Evolutionary conservation across 2,888 invertebrate species (phyloP), one percentile per base, ranked within the genome.

Genomic region (Clitarchus hookeri): DNA sequence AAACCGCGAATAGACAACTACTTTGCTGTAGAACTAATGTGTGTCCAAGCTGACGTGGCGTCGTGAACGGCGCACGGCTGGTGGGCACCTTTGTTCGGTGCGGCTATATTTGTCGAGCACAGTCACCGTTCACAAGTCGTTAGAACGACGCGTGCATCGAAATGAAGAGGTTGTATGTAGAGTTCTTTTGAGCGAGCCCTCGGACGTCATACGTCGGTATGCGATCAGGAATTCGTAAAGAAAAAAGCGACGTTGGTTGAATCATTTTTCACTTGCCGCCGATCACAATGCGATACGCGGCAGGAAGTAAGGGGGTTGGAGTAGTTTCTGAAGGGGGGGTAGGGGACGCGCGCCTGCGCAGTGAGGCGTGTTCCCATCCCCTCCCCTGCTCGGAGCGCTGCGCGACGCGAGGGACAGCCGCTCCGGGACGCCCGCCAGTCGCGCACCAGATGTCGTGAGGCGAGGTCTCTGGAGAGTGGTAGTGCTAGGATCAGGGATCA

Each of bases 161-260:
- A n/a, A 8, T 65, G 65, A 65, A 65, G 65, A 65, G 65, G 83
- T 12, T 16, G 44, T 83, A 36, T 16, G 44, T 83, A 11, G n/a
- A 26, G 2, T 83, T 83, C 83, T 11, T 44, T 44, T 83, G 3
- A 23, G 25, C 23, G 36, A 13, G 19, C n/a, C 36, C 8, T 83
- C 25, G 9, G 44, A 83, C 23, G 48, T 44, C 48, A 48, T 36
- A 44, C 44, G 13, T 83, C 36, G 83, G 83, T n/a, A 48, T 12
- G 83, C 48, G 83, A 36, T 36, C 44, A 83, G 83, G 83, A 83
- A 83, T 48, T 44, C 48, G 83, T 36, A 19, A n/a, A 65, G 65
- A 23, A 6, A 19, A 23, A 65, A n/a, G 19, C 13, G 8, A 19
- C 65, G 65, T 19, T 65, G n/a, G 65, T 65, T 65, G 65, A 65